Base-by-base conservation (phyloP, 2,888 invertebrate species). In the Cryptocephalus moraei region DNA sequence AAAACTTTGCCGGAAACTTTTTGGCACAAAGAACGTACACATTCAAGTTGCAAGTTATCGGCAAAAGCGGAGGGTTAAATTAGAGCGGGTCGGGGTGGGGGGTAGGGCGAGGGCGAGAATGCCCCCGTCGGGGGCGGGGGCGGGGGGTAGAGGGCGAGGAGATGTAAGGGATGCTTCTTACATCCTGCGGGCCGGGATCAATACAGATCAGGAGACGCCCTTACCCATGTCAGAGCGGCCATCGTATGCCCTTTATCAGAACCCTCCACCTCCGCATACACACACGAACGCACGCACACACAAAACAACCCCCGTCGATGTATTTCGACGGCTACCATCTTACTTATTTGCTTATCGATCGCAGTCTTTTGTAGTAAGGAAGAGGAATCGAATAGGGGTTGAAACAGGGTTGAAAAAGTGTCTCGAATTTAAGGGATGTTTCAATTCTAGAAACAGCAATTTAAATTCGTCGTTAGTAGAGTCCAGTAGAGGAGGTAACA, bases 181-280 rank as follows among this genome's bases (percentile, higher is more conserved):
- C 68, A 67, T 69, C 67, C 68, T 65, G 67, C 65, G 67, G 63
- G 14, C 65, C 55, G 63, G 67, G 70, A 71, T 71, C 71, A 68
- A 71, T 71, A 71, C 70, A 69, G 69, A 70, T 70, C 70, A 71
- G 71, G 68, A 69, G 69, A 68, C 70, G 70, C 70, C 70, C 68
- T 69, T 67, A 68, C 67, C 66, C 68, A 64, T 69, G 70, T 70
- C 69, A 70, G 71, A 22, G 70, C 67, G 68, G 67, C 68, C 68
- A 69, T 67, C 33, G 12, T n/a, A 8, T n/a, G 22, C 43, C 32
- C 10, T 31, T 10, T 8, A 10, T 10, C 22, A 22, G 13, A n/a
- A 34, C 43, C 43, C 43, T 31, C 34, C 43, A 31, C 32, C 40
- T 32, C 22, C 22, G n/a, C n/a, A n/a, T n/a, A n/a, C n/a, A n/a